These are phyloP conservation scores for Bubo bubo DNA, from an alignment of 2,113 vertebrate genomes.

Conservation along the genomic window DNA sequence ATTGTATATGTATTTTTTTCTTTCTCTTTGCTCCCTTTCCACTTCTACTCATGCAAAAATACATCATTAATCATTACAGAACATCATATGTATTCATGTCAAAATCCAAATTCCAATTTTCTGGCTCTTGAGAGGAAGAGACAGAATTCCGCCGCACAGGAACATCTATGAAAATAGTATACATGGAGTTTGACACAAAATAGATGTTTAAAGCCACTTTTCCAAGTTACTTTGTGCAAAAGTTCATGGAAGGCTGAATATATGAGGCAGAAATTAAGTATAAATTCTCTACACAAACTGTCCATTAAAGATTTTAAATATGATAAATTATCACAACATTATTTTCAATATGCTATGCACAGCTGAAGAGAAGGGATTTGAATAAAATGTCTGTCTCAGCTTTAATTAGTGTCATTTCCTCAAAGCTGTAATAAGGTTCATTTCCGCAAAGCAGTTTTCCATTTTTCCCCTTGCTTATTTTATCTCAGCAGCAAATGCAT, in stretches of 20 bases:
- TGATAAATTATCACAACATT: not conserved
- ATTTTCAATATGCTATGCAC: constrained; percentile 13
- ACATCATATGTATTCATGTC: not conserved
- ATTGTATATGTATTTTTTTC: not conserved
- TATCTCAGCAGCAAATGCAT: not conserved
- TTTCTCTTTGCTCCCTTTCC: not conserved
- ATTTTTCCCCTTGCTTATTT: constrained; percentile 28
- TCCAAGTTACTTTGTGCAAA: not conserved
- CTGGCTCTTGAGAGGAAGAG: not conserved
- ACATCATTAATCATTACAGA: not conserved
- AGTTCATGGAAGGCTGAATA: not conserved
- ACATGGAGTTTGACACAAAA: not conserved
- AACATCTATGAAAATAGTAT: not conserved
- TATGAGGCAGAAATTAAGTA: not conserved
- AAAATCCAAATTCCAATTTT: not conserved
- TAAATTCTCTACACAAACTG: not conserved
- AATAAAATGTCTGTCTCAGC: constrained; percentile 28
- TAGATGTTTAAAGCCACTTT: not conserved
- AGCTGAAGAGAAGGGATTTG: constrained; percentile 14
- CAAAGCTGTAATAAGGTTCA: constrained; percentile 32
- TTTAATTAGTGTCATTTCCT: constrained; percentile 46
- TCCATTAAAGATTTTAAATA: not conserved
- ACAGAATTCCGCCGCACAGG: not conserved
- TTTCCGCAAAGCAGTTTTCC: not conserved
- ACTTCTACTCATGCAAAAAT: not conserved